Base-by-base conservation (phyloP, 2,888 invertebrate species). In the Caenorhabditis sinica region DNA sequence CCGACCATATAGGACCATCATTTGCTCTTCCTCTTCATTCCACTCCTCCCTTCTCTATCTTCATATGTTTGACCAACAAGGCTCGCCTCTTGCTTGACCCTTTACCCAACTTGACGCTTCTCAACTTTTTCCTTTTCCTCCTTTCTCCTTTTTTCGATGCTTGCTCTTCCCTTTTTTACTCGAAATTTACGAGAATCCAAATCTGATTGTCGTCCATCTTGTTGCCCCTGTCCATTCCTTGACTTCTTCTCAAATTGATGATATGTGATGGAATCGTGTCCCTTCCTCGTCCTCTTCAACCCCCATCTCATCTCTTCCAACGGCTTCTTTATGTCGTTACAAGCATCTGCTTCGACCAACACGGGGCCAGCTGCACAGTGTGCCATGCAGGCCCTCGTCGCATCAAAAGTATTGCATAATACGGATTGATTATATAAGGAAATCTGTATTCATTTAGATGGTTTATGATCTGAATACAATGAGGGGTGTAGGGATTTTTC, bases 381-480 rank as follows among this genome's bases (percentile, higher is more conserved):
- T 73, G 63, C 73, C 58, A 40, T 56, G n/a, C 45, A 45, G 49
- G 49, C 60, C 56, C n/a, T 60, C 60, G 60, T 49, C 25, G 71
- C 82, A 77, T 83, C 77, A 73, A 74, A 83, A 77, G 83, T 83
- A 68, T 83, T 83, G 77, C 83, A 83, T 77, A 77, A 83, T 83
- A 65, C 40, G 68, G 66, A 83, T 83, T 60, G 83, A 83, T 83
- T 83, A 83, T 77, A 82, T 82, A 82, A 74, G 75, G 63, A 75
- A 75, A 82, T 69, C 71, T 75, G 82, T 74, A 74, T 81, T 81
- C 72, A 77, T 49, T 71, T 65, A 65, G 72, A 79, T 65, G 79
- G 65, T 80, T 72, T 80, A 79, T 71, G 71, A 79, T 69, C 71
- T n/a, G 20, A n/a, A n/a, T n/a, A n/a, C n/a, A n/a, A n/a, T n/a